These are phyloP conservation scores for Scolopax mira DNA, from an alignment of 2,113 vertebrate genomes.

Conservation along the genomic window DNA sequence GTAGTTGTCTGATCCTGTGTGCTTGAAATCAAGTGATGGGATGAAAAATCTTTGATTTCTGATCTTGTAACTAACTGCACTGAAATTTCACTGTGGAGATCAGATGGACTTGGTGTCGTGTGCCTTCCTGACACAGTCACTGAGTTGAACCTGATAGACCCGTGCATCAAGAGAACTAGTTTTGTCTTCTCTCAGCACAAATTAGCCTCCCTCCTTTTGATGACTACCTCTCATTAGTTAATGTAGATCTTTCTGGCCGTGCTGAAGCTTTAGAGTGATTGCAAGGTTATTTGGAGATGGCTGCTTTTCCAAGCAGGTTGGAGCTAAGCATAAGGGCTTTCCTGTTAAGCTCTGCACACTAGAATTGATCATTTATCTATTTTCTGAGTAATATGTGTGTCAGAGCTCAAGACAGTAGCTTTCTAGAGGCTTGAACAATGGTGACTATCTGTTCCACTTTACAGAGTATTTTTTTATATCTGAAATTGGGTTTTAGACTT, in stretches of 20 bases:
- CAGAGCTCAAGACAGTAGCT: conserved; percentile 36
- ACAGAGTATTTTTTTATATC: conserved; percentile 36
- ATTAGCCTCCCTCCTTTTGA: neutral
- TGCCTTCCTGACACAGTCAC: neutral
- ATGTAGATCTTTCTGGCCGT: neutral
- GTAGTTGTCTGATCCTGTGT: neutral
- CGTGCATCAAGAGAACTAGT: fast-evolving
- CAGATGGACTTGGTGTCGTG: fast-evolving
- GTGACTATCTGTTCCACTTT: conserved; percentile 38
- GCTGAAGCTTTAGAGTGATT: neutral
- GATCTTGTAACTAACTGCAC: fast-evolving
- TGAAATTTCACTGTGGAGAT: neutral
- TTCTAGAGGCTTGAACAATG: conserved; percentile 48
- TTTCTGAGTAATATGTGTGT: conserved; percentile 31
- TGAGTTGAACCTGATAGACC: neutral
- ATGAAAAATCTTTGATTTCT: neutral
- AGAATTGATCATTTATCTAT: neutral
- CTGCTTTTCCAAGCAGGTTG: neutral
- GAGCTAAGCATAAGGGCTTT: neutral
- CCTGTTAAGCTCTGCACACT: neutral
- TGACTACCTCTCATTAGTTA: neutral
- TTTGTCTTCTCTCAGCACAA: neutral
- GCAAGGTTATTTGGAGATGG: neutral
- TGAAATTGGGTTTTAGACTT: conserved; percentile 63
- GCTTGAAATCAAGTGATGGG: neutral